A percentile compares a stretch with the other conserved stretches of the same genome.
These are phyloP conservation scores for Irena cyanogastra DNA, from an alignment of 2,113 vertebrate genomes.

Conservation along the genomic window DNA sequence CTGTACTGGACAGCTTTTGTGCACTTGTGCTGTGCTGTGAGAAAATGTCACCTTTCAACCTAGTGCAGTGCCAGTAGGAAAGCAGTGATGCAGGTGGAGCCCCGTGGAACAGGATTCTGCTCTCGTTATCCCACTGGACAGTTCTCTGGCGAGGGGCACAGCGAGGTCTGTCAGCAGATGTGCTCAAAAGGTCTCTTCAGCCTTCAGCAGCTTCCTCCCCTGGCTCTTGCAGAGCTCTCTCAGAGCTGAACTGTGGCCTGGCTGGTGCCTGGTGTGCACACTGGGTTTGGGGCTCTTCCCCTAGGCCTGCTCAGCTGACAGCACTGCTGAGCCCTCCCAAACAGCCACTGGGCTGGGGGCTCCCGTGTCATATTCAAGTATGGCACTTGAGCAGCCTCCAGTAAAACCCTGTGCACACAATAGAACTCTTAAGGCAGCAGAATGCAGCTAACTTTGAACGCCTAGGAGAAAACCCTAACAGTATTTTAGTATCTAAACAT, in stretches of 20 bases:
- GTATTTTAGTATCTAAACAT: not conserved
- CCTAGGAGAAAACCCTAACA: not conserved
- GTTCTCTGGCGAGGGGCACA: not conserved
- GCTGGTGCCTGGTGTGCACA: not conserved
- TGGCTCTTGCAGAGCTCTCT: not conserved
- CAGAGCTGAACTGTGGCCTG: not conserved
- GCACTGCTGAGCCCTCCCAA: not conserved
- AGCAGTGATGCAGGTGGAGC: not conserved
- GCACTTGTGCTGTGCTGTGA: accelerated
- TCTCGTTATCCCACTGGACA: not conserved
- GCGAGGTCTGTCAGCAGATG: not conserved
- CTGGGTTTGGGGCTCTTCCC: not conserved
- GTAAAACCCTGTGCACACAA: not conserved
- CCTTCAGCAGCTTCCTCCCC: no score
- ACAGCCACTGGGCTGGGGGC: not conserved
- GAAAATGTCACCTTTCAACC: not conserved
- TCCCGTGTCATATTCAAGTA: not conserved
- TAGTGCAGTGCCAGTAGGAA: not conserved
- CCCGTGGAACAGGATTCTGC: not conserved
- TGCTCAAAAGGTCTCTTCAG: not conserved
- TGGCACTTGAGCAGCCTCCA: not conserved
- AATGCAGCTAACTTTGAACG: not conserved
- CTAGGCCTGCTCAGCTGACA: not conserved
- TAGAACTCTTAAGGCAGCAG: not conserved
- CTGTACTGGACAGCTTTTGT: not conserved